These are phyloP conservation scores for Idris sp. DNA, from an alignment of 1,140 invertebrate species.

Conservation along the genomic window DNA sequence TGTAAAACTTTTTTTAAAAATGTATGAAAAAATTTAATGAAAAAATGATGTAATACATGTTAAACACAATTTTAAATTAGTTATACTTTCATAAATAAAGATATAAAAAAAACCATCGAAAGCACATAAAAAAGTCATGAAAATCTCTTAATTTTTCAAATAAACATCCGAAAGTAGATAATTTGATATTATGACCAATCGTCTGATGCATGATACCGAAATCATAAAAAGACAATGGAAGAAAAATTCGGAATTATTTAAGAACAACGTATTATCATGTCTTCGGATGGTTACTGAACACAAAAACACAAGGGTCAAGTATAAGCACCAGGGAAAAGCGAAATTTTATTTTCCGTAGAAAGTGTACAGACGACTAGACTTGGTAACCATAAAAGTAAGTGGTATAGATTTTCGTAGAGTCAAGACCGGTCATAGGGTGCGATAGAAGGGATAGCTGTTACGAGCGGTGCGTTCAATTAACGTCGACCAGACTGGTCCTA, in stretches of 20 bases:
- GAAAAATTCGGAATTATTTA: conserved; percentile 34
- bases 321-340: conserved; percentile 21
- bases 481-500: conserved; percentile 71
- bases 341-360: conserved; percentile 56
- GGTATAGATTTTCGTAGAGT: conserved; percentile 65
- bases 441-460: conserved; percentile 66
- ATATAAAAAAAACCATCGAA: too few relatives aligned
- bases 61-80: too few relatives aligned
- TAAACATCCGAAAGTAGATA: too few relatives aligned
- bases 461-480: conserved; percentile 79
- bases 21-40: too few relatives aligned
- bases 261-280: conserved; percentile 44
- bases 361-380: conserved; percentile 56
- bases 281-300: conserved; percentile 11
- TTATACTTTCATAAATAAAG: too few relatives aligned
- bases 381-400: conserved; percentile 67
- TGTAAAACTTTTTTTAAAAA: too few relatives aligned
- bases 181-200: not conserved
- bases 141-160: too few relatives aligned
- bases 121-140: too few relatives aligned
- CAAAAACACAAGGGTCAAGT: conserved; percentile 25
- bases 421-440: conserved; percentile 55
- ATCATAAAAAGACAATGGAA: conserved; percentile 45
- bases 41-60: too few relatives aligned
- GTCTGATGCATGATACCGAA: not conserved